Base-by-base conservation (phyloP, 1,140 invertebrate species). In the Chelonus insularis region DNA sequence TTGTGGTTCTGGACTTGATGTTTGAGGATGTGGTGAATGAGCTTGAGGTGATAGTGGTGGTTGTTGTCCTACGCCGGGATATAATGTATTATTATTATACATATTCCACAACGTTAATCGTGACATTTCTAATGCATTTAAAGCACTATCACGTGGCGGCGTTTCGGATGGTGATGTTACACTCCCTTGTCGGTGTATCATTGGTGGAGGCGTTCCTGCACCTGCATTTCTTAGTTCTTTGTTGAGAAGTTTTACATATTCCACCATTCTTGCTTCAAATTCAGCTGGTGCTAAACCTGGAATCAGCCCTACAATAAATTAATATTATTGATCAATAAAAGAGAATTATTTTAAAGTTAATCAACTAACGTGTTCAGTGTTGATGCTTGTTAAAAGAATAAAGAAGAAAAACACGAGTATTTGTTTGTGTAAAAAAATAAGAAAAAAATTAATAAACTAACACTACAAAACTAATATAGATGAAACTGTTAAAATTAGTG, bases 71-170 rank as follows among this genome's bases (percentile, higher is more conserved):
- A 71, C 58, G 3, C 69, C 73, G 6, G 72, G 56, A 32, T 78
- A 78, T 0, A 79, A 55, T 63, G 82, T 72, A 68, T 82, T 78
- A 65, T 87, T 70, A 75, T 89, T 90, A 77, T 92, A 93, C 69
- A 93, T 83, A 68, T 89, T 92, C 90, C 91, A 94, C 1, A 94
- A 79, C 0, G 89, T 89, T 52, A 93, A 83, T 32, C 90, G 84
- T 0, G 88, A 88, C 78, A 92, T 85, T 64, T 92, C 90, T 8
- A 91, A 75, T 3, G 87, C 88, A 57, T 84, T 88, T 25, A 92
- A 76, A 0, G 87, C 83, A 0, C 72, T 68, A 16, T 85, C 83
- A 11, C 82, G 82, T 4, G 84, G 83, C 8, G 82, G 81, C 20
- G 80, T 74, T 5, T 81, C 80, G 1, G 84, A 75, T 7, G 86